Evolutionary conservation across 2,888 invertebrate genomes (phyloP).

Genomic region (Drosophila yooni): DNA sequence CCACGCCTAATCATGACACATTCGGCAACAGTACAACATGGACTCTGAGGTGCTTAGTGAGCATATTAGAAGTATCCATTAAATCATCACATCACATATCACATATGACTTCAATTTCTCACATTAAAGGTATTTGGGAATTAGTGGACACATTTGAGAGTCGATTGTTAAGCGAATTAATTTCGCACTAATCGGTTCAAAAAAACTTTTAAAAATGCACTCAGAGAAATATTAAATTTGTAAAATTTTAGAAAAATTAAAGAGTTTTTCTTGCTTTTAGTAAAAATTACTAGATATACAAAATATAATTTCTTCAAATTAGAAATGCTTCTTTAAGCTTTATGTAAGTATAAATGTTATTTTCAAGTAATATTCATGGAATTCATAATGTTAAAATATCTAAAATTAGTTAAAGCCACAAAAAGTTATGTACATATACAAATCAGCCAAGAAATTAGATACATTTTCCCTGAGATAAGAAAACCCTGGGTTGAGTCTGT

Average conservation of each 20-base stretch:
- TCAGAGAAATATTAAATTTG: not conserved
- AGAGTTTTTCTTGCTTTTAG: not conserved
- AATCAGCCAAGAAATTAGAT: no score
- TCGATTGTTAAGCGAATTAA: no score
- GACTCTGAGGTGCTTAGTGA: not conserved
- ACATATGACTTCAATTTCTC: not conserved
- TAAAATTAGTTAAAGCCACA: not conserved
- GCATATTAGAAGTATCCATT: not conserved
- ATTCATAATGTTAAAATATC: not conserved
- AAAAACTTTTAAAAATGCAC: not conserved
- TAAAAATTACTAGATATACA: not conserved
- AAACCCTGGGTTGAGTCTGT: no score
- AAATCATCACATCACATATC: not conserved
- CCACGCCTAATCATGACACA: slow-evolving; percentile 43
- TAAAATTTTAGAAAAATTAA: not conserved
- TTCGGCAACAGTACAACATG: not conserved
- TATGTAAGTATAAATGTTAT: not conserved
- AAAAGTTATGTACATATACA: no score
- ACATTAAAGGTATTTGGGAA: not conserved
- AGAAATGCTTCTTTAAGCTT: not conserved
- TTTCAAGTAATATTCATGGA: not conserved
- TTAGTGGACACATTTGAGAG: not conserved
- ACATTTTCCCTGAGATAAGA: no score
- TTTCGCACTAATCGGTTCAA: not conserved
- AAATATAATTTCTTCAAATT: not conserved